Percentiles rank a stretch among this genome's conserved stretches.
Evolutionary conservation across 1,140 invertebrate species (phyloP).

Genomic region (Saccostrea cuccullata): DNA sequence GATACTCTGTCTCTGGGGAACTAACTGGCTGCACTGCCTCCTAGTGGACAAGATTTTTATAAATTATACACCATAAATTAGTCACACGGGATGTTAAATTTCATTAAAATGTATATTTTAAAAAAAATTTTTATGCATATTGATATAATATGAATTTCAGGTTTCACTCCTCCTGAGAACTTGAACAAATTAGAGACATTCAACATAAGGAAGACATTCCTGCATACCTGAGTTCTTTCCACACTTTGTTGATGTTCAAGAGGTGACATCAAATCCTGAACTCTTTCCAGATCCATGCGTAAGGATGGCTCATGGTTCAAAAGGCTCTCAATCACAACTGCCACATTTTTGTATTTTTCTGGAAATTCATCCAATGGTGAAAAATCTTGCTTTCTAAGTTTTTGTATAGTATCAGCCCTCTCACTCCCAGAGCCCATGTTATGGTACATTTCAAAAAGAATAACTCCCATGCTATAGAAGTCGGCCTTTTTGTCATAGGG

Average conservation of each 20-base stretch:
- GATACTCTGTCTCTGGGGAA: no score
- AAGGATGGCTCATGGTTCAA: background rate
- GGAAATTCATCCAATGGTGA: background rate
- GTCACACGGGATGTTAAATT: no score
- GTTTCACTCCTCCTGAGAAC: no score
- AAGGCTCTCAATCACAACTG: background rate
- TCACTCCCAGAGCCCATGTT: background rate
- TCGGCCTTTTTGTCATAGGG: slow-evolving; percentile 5
- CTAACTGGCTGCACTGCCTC: no score
- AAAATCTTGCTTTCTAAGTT: background rate
- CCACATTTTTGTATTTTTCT: background rate
- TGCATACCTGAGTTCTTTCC: background rate
- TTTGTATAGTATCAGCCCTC: background rate
- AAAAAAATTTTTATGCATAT: no score
- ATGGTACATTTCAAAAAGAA: background rate
- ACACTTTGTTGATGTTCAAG: background rate
- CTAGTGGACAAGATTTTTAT: no score
- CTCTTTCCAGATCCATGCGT: background rate
- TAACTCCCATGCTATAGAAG: background rate
- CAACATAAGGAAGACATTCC: no score
- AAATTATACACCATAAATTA: no score
- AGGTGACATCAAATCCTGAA: background rate
- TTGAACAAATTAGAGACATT: no score
- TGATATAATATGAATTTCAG: no score
- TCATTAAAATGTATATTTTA: no score